Evolutionary conservation across 2,797 vertebrate species (phyloP).

Genomic region (Oceanodroma leucorhoa): DNA sequence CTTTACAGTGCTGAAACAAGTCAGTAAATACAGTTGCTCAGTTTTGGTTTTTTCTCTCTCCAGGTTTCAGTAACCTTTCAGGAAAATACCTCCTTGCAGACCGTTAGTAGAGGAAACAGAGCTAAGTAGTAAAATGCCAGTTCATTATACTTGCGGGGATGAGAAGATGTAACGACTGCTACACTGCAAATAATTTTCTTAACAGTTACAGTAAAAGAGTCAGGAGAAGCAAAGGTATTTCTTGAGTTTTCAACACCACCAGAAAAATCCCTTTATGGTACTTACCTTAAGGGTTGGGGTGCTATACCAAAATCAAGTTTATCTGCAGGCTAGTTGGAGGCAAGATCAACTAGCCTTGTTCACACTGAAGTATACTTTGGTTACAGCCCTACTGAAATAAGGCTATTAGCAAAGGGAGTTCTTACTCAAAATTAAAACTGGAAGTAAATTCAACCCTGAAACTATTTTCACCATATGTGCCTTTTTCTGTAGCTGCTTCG

Average conservation of each 20-base stretch:
- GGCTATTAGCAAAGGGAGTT: neutral
- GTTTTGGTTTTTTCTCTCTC: neutral
- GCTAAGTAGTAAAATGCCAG: constrained; percentile 33
- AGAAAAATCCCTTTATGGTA: neutral
- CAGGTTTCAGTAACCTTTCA: constrained; percentile 30
- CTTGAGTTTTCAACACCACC: neutral
- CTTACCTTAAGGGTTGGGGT: neutral
- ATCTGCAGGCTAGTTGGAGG: neutral
- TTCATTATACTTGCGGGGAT: neutral
- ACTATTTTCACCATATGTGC: neutral
- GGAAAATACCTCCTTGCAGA: constrained; percentile 4
- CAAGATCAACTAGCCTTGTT: neutral
- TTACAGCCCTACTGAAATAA: neutral
- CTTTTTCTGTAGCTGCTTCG: neutral
- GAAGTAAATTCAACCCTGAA: neutral
- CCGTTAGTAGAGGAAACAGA: constrained; percentile 29
- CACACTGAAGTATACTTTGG: neutral
- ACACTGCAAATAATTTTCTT: neutral
- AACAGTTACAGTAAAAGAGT: neutral
- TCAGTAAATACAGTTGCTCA: neutral
- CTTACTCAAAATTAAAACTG: neutral
- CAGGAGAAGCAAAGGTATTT: neutral
- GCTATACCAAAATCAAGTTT: neutral
- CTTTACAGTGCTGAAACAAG: constrained; percentile 7
- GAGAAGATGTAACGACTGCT: neutral